Conservation (phyloP, 2,888 invertebrate genomes). For the Odontothrips loti region DNA sequence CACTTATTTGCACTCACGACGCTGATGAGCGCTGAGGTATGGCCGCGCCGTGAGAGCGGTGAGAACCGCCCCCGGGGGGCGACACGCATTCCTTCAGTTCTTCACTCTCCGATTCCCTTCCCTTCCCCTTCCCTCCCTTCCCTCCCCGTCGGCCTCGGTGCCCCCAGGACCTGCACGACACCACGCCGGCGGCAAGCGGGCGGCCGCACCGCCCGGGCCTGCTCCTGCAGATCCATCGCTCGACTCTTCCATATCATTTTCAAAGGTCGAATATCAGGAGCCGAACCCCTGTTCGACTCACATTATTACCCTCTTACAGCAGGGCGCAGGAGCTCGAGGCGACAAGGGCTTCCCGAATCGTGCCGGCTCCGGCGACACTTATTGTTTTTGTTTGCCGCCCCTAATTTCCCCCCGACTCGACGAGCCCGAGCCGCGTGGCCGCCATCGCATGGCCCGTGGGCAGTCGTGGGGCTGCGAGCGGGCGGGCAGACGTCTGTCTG, state of each 20-base stretch:
- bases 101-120: neutral
- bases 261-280: too few species aligned
- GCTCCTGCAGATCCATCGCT: too few species aligned
- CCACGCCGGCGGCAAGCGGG: too few species aligned
- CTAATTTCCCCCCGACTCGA: too few species aligned
- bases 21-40: neutral
- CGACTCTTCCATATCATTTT: too few species aligned
- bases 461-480: neutral
- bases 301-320: neutral
- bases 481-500: neutral
- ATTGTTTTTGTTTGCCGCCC: too few species aligned
- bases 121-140: neutral
- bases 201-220: too few species aligned
- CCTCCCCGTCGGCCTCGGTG: too few species aligned
- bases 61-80: slow-evolving; percentile 1
- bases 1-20: too few species aligned
- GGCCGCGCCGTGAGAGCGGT: neutral
- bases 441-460: neutral
- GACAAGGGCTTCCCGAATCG: neutral
- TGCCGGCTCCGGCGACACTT: neutral
- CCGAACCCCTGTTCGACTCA: neutral
- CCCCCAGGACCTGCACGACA: too few species aligned
- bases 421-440: too few species aligned
- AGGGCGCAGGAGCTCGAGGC: neutral
- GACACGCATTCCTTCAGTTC: neutral